Conservation (phyloP, 2,113 vertebrate species). For the Puntigrus tetrazona region DNA sequence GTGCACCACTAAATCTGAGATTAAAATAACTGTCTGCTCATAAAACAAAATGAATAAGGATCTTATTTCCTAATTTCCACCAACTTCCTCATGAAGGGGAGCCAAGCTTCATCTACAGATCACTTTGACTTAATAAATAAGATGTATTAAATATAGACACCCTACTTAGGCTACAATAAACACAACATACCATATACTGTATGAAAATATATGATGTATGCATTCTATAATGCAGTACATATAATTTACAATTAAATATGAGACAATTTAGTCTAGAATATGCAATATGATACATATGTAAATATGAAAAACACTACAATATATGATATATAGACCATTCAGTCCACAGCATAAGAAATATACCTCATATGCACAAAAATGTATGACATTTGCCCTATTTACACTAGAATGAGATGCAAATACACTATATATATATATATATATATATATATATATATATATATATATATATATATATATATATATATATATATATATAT, state of each 20-base stretch:
- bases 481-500: no score
- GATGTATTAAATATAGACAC: not conserved
- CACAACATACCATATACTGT: not conserved
- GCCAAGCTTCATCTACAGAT: not conserved
- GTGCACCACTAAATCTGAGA: not conserved
- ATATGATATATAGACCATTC: not conserved
- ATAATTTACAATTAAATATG: not conserved
- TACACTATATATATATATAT: no score
- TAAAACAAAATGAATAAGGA: not conserved
- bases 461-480: not conserved
- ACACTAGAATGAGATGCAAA: not conserved
- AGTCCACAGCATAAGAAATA: not conserved
- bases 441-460: no score
- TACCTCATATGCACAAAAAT: not conserved
- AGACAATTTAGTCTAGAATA: not conserved
- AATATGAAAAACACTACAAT: not conserved
- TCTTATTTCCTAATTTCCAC: not conserved
- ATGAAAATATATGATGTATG: not conserved
- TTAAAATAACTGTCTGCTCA: not conserved
- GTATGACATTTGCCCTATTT: not conserved
- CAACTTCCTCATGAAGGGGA: not conserved
- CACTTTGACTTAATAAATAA: not conserved
- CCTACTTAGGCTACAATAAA: not conserved
- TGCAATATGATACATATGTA: not conserved
- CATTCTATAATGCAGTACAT: not conserved